Base-by-base conservation (phyloP, 2,888 invertebrate species). In the Poecilobothrus nobilitatus region DNA sequence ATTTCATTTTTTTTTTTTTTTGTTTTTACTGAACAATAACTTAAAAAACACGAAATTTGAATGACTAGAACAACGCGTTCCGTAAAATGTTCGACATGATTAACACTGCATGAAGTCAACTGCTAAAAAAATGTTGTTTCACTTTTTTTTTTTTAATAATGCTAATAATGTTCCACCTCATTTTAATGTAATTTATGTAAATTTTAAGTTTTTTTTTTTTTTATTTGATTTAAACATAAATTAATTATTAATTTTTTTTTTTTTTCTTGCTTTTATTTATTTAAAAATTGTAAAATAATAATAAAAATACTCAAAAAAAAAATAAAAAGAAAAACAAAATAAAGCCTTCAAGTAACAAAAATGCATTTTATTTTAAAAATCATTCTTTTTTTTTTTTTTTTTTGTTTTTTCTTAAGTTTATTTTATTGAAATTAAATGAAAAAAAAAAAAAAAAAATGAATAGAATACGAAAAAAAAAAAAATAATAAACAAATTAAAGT, bases 31-130 rank as follows among this genome's bases (percentile, higher is more conserved):
- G 2, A 27, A 27, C 27, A 27, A 27, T 27, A 4, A 27, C 27
- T 27, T 37, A 5, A 8, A 37, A 37, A 37, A 37, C 37, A 37
- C 9, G 37, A 12, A 37, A 37, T 37, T 37, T 37, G 12, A 2
- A 37, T 37, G 2, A 12, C 1, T 53, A 53, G 53, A 53, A 53
- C 53, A 53, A 12, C 15, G 1, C 53, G 15, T 53, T 9, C 53
- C n/a, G 18, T 6, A 53, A 10, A 12, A 53, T 18, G 53, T 53
- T 53, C 53, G 15, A 53, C 53, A 53, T 53, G 53, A 53, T 53
- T 53, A 53, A 53, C 53, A 53, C 53, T n/a, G 53, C 53, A 53
- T 53, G 18, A 53, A 53, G 53, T n/a, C 53, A 53, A 53, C 53
- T 37, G 9, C 9, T 27, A 27, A 27, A 27, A 27, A 41, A 41